These are phyloP conservation scores for Clitarchus hookeri DNA, from an alignment of 2,888 invertebrate species.

Conservation along the genomic window DNA sequence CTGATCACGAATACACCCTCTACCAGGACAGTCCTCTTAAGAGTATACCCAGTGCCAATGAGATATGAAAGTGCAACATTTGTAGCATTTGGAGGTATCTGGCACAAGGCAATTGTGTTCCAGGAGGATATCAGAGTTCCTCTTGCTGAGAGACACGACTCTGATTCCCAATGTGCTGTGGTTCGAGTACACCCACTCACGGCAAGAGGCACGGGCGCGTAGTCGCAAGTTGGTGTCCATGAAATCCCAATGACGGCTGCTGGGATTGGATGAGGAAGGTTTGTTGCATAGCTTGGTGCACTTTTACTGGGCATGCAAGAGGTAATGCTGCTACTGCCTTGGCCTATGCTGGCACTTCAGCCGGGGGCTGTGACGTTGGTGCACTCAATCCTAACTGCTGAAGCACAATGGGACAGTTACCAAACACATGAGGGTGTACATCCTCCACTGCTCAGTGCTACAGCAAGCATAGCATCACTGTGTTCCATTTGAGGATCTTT, in stretches of 20 bases:
- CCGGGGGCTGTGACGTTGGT: background rate
- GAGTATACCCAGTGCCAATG: no score
- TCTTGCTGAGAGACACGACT: slow-evolving; percentile 85
- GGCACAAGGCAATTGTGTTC: slow-evolving; percentile 47
- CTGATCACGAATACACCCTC: no score
- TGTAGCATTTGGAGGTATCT: no score
- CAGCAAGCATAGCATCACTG: no score
- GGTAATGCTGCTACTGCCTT: slow-evolving; percentile 33
- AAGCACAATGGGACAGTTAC: no score
- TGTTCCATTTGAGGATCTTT: no score
- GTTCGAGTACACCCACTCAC: slow-evolving; percentile 90
- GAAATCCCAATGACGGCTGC: slow-evolving; percentile 81
- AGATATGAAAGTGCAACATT: no score
- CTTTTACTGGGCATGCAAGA: slow-evolving; percentile 42
- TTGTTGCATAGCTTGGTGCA: slow-evolving; percentile 40
- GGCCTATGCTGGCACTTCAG: background rate
- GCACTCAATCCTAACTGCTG: no score
- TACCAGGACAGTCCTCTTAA: no score
- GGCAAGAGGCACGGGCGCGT: slow-evolving; percentile 80
- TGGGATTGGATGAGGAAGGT: slow-evolving; percentile 49
- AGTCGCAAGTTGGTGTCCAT: slow-evolving; percentile 79
- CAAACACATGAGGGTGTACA: no score
- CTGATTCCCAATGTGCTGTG: slow-evolving; percentile 89
- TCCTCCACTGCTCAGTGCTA: no score
- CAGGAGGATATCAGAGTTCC: slow-evolving; percentile 84